Evolutionary conservation across 2,888 invertebrate genomes (phyloP).

Genomic region (Cerastoderma edule): DNA sequence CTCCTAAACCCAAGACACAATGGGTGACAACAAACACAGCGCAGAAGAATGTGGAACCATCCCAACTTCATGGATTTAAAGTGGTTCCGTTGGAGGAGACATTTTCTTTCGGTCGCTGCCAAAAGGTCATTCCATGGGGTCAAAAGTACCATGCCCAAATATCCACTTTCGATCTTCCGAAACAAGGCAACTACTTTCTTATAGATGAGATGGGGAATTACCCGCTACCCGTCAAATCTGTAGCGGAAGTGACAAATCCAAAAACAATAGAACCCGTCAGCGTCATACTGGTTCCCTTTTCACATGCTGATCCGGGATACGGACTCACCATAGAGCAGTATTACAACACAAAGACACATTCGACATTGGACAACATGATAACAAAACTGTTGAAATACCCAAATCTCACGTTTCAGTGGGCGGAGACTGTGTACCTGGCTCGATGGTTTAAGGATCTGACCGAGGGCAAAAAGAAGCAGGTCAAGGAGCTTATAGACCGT

Average conservation of each 20-base stretch:
- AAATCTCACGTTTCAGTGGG: conserved; percentile 85
- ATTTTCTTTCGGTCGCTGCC: conserved; percentile 34
- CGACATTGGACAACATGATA: conserved; percentile 95
- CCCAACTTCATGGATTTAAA: no score
- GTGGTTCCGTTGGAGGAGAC: no score
- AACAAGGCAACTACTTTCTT: conserved; percentile 31
- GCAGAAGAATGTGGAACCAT: no score
- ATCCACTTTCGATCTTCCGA: conserved; percentile 45
- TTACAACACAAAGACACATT: conserved; percentile 90
- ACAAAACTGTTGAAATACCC: conserved; percentile 91
- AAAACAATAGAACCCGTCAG: conserved; percentile 26
- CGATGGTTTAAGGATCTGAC: conserved; percentile 74
- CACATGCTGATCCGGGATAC: conserved; percentile 99
- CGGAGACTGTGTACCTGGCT: conserved; percentile 75
- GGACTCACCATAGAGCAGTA: conserved; percentile 97
- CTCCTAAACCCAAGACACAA: no score
- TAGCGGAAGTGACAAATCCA: conserved; percentile 29
- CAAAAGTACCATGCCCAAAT: conserved; percentile 24
- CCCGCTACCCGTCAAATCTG: conserved; percentile 41
- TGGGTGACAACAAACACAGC: no score
- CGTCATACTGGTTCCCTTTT: conserved; percentile 92
- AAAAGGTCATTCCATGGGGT: conserved; percentile 35
- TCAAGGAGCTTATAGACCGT: conserved; percentile 30
- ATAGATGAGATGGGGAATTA: conserved; percentile 35
- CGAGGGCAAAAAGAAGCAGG: conserved; percentile 39